Evolutionary conservation across 2,113 vertebrate genomes (phyloP).

Genomic region (Arizona elegans): DNA sequence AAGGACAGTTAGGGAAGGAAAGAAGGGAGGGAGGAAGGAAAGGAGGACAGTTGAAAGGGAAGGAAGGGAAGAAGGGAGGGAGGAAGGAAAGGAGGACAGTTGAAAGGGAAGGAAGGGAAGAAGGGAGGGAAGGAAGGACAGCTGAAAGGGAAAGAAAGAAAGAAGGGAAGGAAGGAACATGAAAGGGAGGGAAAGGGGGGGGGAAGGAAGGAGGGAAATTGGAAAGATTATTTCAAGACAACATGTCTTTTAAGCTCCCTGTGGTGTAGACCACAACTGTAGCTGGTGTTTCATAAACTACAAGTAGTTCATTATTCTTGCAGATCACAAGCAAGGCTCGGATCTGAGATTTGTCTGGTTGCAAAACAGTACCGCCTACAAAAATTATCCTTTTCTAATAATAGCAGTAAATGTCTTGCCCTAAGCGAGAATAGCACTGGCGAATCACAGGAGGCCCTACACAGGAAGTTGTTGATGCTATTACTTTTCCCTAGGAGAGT

Average conservation of each 20-base stretch:
- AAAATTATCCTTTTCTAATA: not conserved
- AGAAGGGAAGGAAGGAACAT: rapidly evolving
- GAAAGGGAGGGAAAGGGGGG: not conserved
- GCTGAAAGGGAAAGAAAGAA: not conserved
- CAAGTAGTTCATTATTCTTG: not conserved
- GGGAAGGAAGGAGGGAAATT: not conserved
- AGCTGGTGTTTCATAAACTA: not conserved
- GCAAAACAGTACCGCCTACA: not conserved
- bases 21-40: too few species aligned
- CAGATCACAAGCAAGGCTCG: not conserved
- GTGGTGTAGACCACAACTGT: not conserved
- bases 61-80: too few species aligned
- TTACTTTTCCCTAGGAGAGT: not conserved
- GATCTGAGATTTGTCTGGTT: not conserved
- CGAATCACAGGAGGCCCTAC: not conserved
- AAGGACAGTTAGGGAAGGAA: too few species aligned
- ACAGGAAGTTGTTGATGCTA: not conserved
- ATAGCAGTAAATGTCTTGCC: not conserved
- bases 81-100: too few species aligned
- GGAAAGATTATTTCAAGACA: not conserved
- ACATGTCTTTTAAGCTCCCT: not conserved
- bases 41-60: too few species aligned
- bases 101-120: too few species aligned
- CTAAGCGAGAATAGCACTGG: not conserved
- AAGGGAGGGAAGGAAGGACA: too few species aligned